Evolutionary conservation across 2,113 vertebrate genomes (phyloP).

Genomic region (Burhinus oedicnemus): DNA sequence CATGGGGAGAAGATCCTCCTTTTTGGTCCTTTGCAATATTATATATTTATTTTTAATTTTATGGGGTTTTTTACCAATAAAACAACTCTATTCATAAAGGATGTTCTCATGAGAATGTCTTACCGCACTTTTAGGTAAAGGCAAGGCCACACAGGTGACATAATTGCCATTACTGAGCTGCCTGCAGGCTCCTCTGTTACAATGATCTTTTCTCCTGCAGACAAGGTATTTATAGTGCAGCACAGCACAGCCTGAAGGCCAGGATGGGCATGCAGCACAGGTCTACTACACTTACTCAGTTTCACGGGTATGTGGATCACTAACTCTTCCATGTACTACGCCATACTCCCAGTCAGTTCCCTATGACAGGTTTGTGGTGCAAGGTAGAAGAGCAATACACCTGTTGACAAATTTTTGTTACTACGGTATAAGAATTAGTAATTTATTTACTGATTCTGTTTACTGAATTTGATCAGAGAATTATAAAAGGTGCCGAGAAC

Average conservation of each 20-base stretch:
- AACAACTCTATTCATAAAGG: not conserved
- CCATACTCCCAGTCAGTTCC: not conserved
- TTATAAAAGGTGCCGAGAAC: not conserved
- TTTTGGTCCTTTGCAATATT: not conserved
- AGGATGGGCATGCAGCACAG: not conserved
- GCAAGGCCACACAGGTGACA: rapidly evolving
- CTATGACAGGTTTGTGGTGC: rapidly evolving
- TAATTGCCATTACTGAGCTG: not conserved
- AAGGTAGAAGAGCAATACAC: not conserved
- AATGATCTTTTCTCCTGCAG: not conserved
- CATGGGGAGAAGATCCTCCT: not conserved
- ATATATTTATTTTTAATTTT: not conserved
- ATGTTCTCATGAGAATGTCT: not conserved
- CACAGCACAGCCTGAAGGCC: not conserved
- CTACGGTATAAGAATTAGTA: not conserved
- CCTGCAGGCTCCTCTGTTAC: not conserved
- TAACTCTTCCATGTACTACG: not conserved
- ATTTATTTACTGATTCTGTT: not conserved
- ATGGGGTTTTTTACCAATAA: not conserved
- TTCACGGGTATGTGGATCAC: not conserved
- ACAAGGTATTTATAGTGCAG: not conserved
- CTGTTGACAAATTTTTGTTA: not conserved
- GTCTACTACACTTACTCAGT: not conserved
- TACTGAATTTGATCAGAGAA: not conserved
- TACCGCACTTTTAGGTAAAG: not conserved